Evolutionary conservation across 1,140 invertebrate genomes (phyloP).

Genomic region (Calosoma granatense): DNA sequence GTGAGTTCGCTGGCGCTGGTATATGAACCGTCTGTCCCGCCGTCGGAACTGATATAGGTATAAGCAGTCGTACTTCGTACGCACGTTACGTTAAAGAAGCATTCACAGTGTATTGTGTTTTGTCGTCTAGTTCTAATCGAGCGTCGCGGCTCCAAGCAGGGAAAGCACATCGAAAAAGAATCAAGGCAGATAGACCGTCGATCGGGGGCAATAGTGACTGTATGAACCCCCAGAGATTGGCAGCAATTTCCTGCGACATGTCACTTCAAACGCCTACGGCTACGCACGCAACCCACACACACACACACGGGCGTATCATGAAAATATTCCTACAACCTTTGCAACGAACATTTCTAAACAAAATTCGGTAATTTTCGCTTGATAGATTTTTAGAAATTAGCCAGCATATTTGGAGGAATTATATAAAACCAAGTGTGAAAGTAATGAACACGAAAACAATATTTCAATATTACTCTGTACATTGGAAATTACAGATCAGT

Average conservation of each 20-base stretch:
- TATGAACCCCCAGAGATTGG: constrained; percentile 21
- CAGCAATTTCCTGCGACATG: constrained; percentile 31
- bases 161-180: not conserved
- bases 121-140: not conserved
- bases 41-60: too few species aligned
- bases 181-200: not conserved
- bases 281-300: not conserved
- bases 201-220: constrained; percentile 1
- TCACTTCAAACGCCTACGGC: constrained; percentile 15
- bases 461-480: too few species aligned
- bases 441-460: too few species aligned
- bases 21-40: not conserved
- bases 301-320: not conserved
- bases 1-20: not conserved
- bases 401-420: too few species aligned
- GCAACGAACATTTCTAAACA: too few species aligned
- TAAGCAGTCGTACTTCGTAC: too few species aligned
- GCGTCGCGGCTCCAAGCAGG: not conserved
- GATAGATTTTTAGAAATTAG: too few species aligned
- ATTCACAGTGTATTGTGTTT: not conserved
- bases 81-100: not conserved
- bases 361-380: too few species aligned
- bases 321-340: too few species aligned
- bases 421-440: too few species aligned
- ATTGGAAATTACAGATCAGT: too few species aligned